Evolutionary conservation across 2,888 invertebrate genomes (phyloP).

Genomic region (Callyntrura guangdongensis): DNA sequence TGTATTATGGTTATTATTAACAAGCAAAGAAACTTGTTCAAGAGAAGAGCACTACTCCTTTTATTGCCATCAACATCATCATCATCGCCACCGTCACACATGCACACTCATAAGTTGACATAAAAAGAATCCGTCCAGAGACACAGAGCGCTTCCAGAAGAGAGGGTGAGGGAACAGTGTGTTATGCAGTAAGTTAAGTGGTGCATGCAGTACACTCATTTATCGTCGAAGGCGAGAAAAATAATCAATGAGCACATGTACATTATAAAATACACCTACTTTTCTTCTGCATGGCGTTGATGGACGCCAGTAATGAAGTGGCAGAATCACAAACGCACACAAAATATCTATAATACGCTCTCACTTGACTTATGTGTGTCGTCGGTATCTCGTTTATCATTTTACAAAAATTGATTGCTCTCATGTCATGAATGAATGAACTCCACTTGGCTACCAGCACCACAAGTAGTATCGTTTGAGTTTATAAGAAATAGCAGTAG

Average conservation of each 20-base stretch:
- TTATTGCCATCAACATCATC: slow-evolving; percentile 25
- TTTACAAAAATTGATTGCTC: slow-evolving; percentile 61
- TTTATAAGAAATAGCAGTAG: not conserved
- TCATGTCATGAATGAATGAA: slow-evolving; percentile 59
- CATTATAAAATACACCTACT: slow-evolving; percentile 30
- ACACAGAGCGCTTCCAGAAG: slow-evolving; percentile 28
- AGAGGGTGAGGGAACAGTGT: slow-evolving; percentile 21
- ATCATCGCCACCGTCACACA: slow-evolving; percentile 25
- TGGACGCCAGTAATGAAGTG: not conserved
- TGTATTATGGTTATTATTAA: slow-evolving; percentile 46
- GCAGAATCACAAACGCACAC: not conserved
- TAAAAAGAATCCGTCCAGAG: slow-evolving; percentile 43
- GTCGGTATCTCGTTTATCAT: slow-evolving; percentile 73
- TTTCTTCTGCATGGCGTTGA: not conserved
- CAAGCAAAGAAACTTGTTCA: not conserved
- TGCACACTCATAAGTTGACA: slow-evolving; percentile 52
- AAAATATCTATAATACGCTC: not conserved
- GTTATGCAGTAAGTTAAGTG: slow-evolving; percentile 40
- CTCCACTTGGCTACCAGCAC: slow-evolving; percentile 1
- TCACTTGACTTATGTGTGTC: slow-evolving; percentile 57
- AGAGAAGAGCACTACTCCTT: slow-evolving; percentile 9
- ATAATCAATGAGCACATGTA: slow-evolving; percentile 54
- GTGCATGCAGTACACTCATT: slow-evolving; percentile 55
- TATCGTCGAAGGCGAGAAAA: slow-evolving; percentile 39
- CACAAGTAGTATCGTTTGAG: slow-evolving; percentile 1